Evolutionary conservation across 2,888 invertebrate species (phyloP).

Genomic region (Neuroscelio doddi): DNA sequence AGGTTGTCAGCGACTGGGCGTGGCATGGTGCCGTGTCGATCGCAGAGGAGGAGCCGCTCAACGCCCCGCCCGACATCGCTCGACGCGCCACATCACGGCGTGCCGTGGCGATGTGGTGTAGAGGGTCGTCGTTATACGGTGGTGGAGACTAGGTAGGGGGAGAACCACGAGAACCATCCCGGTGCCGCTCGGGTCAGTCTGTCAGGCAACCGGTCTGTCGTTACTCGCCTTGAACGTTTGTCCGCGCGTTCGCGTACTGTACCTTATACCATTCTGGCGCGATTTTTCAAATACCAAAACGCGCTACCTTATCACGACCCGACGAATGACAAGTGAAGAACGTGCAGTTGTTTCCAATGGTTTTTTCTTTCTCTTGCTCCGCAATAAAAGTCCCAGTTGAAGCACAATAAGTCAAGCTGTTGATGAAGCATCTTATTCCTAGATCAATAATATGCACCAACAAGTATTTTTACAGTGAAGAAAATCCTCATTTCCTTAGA

Average conservation of each 20-base stretch:
- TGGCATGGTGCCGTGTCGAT: constrained; percentile 4
- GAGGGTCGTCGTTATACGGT: constrained; percentile 34
- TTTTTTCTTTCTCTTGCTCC: too few species aligned
- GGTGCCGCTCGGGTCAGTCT: constrained; percentile 70
- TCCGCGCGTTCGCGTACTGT: constrained; percentile 61
- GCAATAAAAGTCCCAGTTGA: too few species aligned
- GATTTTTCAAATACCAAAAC: constrained; percentile 51
- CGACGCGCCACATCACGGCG: constrained; percentile 62
- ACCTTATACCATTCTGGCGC: constrained; percentile 58
- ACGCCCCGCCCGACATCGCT: constrained; percentile 61
- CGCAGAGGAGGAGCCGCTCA: constrained; percentile 1
- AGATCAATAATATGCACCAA: too few species aligned
- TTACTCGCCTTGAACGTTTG: constrained; percentile 48
- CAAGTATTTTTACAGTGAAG: too few species aligned
- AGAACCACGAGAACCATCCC: constrained; percentile 66
- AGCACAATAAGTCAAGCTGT: too few species aligned
- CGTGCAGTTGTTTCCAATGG: too few species aligned
- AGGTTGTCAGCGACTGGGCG: constrained; percentile 38
- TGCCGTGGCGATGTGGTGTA: constrained; percentile 55
- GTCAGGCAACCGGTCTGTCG: constrained; percentile 71
- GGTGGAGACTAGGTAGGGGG: constrained; percentile 55
- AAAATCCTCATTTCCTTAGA: too few species aligned
- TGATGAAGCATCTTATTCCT: too few species aligned
- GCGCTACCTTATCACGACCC: constrained; percentile 43
- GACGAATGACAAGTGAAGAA: constrained; percentile 29